Conservation (phyloP, 2,888 invertebrate species). For the Lamellibrachia columna region DNA sequence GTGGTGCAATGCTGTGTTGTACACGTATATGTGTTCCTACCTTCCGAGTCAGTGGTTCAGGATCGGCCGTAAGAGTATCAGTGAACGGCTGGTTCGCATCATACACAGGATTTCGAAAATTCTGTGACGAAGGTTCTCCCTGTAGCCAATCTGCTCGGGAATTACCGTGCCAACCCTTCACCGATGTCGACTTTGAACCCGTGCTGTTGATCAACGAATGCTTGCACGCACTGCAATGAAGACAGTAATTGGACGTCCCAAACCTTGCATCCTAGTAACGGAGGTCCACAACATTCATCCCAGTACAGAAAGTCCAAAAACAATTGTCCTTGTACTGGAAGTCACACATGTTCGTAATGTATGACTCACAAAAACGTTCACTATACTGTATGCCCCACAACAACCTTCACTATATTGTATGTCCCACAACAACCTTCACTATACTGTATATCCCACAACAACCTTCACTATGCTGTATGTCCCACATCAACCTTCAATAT, state of each 20-base stretch:
- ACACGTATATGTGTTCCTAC: not conserved
- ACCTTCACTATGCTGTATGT: too few species aligned
- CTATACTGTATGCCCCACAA: too few species aligned
- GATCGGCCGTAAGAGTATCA: not conserved
- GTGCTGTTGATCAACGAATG: not conserved
- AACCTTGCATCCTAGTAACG: too few species aligned
- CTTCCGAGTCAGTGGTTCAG: not conserved
- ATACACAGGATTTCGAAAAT: not conserved
- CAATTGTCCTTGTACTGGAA: too few species aligned
- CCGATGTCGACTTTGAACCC: not conserved
- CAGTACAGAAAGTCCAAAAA: too few species aligned
- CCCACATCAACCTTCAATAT: too few species aligned
- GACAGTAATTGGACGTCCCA: not conserved
- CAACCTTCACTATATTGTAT: too few species aligned
- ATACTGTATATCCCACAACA: too few species aligned
- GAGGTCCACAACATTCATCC: too few species aligned
- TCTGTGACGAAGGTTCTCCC: not conserved
- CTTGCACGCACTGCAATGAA: not conserved
- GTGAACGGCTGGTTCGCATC: not conserved
- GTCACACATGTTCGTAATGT: too few species aligned
- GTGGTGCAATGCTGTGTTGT: not conserved
- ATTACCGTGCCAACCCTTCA: not conserved
- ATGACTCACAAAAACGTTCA: too few species aligned
- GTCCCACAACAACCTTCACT: too few species aligned
- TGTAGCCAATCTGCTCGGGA: not conserved